phyloP scores from a whole-genome alignment of 2,797 vertebrate species.

The Dipus sagitta region DNA sequence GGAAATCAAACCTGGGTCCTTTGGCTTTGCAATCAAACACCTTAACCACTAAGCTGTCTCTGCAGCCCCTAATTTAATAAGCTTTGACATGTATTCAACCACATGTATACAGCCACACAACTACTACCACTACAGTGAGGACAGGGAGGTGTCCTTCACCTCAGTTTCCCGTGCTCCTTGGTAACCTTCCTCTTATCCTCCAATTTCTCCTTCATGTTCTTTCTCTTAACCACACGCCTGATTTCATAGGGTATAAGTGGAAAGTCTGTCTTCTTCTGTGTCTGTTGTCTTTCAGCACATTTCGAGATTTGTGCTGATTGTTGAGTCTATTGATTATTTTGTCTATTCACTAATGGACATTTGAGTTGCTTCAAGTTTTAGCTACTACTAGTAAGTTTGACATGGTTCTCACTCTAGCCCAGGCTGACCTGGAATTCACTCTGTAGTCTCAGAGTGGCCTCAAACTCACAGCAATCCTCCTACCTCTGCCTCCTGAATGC shows the following conservation, averaged over 20 bases:
- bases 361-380: conserved; percentile 10
- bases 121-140: background rate
- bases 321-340: background rate
- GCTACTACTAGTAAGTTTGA: conserved; percentile 16
- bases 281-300: conserved; percentile 29
- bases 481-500: too few species aligned
- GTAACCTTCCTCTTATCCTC: background rate
- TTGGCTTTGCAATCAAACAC: too few species aligned
- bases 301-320: conserved; percentile 18
- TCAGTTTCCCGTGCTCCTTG: background rate
- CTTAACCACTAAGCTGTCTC: too few species aligned
- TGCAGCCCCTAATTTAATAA: background rate
- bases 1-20: too few species aligned
- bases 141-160: background rate
- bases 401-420: background rate
- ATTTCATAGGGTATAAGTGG: background rate
- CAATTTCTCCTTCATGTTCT: background rate
- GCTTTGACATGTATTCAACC: background rate
- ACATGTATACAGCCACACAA: background rate
- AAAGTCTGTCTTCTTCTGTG: background rate
- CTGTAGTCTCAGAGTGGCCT: too few species aligned
- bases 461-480: too few species aligned
- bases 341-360: background rate
- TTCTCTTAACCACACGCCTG: background rate
- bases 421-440: too few species aligned